phyloP scores from a whole-genome alignment of 2,888 invertebrate species.

The Eristalinus aeneus region DNA sequence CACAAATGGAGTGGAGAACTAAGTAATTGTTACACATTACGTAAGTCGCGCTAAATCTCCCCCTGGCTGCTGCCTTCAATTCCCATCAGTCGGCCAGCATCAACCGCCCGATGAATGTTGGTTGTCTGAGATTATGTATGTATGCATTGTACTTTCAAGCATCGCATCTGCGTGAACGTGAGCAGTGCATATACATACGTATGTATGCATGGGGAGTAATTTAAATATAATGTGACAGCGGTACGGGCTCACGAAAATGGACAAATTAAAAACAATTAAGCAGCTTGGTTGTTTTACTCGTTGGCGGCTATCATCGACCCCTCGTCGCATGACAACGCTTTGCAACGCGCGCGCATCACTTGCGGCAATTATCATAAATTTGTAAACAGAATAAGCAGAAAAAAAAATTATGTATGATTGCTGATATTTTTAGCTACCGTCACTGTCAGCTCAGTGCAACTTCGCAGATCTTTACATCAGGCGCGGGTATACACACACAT shows the following conservation, averaged over 20 bases:
- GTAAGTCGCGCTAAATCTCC: constrained; percentile 38
- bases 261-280: constrained; percentile 69
- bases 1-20: constrained; percentile 14
- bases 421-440: constrained; percentile 45
- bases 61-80: neutral
- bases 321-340: constrained; percentile 47
- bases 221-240: constrained; percentile 38
- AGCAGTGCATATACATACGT: neutral
- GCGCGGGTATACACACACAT: neutral
- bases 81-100: neutral
- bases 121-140: constrained; percentile 30
- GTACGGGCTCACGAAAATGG: constrained; percentile 34
- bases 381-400: constrained; percentile 44
- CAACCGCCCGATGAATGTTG: constrained; percentile 19
- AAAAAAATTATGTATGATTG: constrained; percentile 23
- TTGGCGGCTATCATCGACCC: constrained; percentile 36
- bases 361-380: constrained; percentile 63
- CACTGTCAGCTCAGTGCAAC: constrained; percentile 18
- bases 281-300: constrained; percentile 37
- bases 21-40: constrained; percentile 43
- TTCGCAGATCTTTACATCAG: constrained; percentile 5
- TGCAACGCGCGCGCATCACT: constrained; percentile 42
- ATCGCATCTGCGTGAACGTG: neutral
- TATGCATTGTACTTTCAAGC: neutral
- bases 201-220: constrained; percentile 3